Base-by-base conservation (phyloP, 2,113 vertebrate species). In the Merops nubicus region DNA sequence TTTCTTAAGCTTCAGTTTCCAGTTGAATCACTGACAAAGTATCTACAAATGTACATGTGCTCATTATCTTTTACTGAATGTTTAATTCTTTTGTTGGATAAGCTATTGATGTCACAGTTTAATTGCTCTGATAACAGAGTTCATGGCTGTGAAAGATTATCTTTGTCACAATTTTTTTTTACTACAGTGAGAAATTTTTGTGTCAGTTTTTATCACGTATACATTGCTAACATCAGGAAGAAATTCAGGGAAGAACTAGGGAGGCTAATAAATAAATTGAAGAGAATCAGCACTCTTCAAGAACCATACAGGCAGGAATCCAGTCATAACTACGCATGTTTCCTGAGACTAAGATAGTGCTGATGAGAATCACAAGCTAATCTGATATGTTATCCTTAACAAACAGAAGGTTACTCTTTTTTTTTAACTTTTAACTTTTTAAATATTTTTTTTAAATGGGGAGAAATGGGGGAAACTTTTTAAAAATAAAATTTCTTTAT, bases 41-140 rank as follows among this genome's bases (percentile, higher is more conserved):
- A 67, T 8, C 63, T 33, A 67, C 18, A 60, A 43, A 53, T 0
- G 2, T 13, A 59, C 14, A 57, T 0, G 0, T 54, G 36, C 22
- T 74, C 8, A 81, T 38, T 12, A 57, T 13, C 4, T 6, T 88
- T 63, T 59, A 18, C 53, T 68, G 43, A 51, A 70, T 84, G 10
- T 50, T 26, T 20, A 19, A 33, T 36, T n/a, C 4, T 75, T 89
- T n/a, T 59, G 5, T 33, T 59, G 20, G n/a, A 80, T 19, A 70
- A 4, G 4, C 4, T 38, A 16, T 0, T 42, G 33, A 77, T 47
- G 19, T 11, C 34, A 59, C 11, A 42, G 7, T n/a, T 54, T 34
- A 56, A 60, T 14, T 65, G 18, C 36, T 65, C 31, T 17, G n/a
- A 21, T 72, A 59, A 8, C 19, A 56, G 19, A 11, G 4, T 11